Conservation (phyloP, 2,113 vertebrate genomes). For the Cyanoliseus patagonus region DNA sequence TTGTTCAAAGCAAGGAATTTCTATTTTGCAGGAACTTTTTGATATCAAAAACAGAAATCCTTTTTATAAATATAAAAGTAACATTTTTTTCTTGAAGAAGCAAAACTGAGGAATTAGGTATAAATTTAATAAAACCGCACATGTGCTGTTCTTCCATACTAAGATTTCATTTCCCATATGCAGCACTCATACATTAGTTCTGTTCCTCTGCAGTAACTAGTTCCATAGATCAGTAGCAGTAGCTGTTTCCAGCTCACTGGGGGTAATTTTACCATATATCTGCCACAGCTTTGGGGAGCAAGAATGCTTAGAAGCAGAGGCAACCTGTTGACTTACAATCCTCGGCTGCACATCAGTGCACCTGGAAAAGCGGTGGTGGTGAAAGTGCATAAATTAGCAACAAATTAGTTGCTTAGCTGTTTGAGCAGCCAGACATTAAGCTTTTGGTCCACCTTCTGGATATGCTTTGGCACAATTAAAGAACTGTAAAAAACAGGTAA, state of each 20-base stretch:
- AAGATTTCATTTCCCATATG: fast-evolving
- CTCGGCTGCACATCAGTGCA: not conserved
- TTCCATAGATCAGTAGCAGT: not conserved
- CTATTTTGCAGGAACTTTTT: not conserved
- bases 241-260: not conserved
- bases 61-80: not conserved
- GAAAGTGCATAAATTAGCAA: not conserved
- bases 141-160: not conserved
- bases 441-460: not conserved
- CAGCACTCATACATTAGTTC: not conserved
- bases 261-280: not conserved
- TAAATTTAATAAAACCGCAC: not conserved
- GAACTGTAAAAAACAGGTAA: not conserved
- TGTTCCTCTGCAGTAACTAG: not conserved
- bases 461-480: not conserved
- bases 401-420: not conserved
- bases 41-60: not conserved
- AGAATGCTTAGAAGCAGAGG: not conserved
- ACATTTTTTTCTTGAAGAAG: not conserved
- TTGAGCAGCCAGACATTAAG: not conserved
- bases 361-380: not conserved
- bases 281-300: not conserved
- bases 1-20: not conserved
- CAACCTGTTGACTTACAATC: not conserved
- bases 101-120: not conserved